These are phyloP conservation scores for Eudemis profundana DNA, from an alignment of 2,888 invertebrate species.

Conservation along the genomic window DNA sequence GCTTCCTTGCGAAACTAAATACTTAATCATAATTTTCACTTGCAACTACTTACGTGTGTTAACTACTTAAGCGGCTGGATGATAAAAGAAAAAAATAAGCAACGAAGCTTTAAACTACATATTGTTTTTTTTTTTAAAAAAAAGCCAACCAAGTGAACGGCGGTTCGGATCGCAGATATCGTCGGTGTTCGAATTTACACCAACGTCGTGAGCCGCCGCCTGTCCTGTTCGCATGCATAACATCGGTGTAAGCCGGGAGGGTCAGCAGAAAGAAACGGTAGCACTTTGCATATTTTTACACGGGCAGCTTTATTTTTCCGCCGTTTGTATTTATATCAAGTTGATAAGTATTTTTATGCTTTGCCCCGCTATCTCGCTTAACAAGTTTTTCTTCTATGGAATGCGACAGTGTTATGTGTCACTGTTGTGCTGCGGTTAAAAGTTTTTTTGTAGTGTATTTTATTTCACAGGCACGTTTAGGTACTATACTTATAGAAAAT, in stretches of 20 bases:
- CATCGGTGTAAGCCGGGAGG: slow-evolving; percentile 47
- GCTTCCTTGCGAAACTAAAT: no score
- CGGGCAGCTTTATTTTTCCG: slow-evolving; percentile 42
- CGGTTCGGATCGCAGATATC: slow-evolving; percentile 50
- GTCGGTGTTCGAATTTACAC: slow-evolving; percentile 59
- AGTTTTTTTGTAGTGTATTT: no score
- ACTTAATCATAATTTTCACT: no score
- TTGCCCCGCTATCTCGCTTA: slow-evolving; percentile 21
- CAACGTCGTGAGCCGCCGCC: slow-evolving; percentile 56
- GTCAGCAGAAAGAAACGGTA: slow-evolving; percentile 38
- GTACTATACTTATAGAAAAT: no score
- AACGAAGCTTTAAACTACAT: no score
- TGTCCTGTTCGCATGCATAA: slow-evolving; percentile 55
- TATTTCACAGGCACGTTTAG: no score
- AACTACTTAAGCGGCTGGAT: no score
- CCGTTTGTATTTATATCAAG: slow-evolving; percentile 38
- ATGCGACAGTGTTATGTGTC: slow-evolving; percentile 1
- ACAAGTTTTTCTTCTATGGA: slow-evolving; percentile 8
- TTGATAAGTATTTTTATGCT: slow-evolving; percentile 34
- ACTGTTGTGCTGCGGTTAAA: neutral
- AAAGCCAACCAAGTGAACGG: slow-evolving; percentile 34
- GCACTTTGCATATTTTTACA: slow-evolving; percentile 41
- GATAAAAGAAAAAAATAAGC: no score
- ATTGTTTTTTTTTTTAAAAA: slow-evolving; percentile 13
- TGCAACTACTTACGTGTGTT: no score